Evolutionary conservation across 2,888 invertebrate genomes (phyloP).

Genomic region (Peribatodes rhomboidaria): DNA sequence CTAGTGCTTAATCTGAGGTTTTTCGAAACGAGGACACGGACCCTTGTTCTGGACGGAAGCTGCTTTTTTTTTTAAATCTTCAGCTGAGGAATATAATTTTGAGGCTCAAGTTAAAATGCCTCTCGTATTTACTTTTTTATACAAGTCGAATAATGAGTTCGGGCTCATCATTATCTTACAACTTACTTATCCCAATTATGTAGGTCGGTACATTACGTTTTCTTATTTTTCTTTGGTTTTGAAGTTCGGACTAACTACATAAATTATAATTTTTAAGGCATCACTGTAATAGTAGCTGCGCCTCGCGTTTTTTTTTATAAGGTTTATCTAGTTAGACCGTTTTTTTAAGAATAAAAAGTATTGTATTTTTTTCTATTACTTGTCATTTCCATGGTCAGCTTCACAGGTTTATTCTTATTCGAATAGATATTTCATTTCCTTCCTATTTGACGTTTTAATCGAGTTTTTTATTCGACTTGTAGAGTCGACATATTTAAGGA

Average conservation of each 20-base stretch:
- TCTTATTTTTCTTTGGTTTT: not conserved
- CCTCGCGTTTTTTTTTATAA: not conserved
- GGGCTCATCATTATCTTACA: too few species aligned
- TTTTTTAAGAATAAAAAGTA: too few species aligned
- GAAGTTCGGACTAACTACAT: too few species aligned
- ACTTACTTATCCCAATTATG: too few species aligned
- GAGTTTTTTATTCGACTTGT: constrained; percentile 31
- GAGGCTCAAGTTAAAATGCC: not conserved
- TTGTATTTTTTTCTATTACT: too few species aligned
- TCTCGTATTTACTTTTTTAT: not conserved
- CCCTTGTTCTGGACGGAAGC: constrained; percentile 52
- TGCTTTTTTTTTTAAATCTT: constrained; percentile 32
- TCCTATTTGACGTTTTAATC: constrained; percentile 8
- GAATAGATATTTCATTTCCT: constrained; percentile 5
- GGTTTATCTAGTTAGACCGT: too few species aligned
- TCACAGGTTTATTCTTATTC: not conserved
- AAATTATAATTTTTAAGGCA: too few species aligned
- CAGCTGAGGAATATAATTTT: constrained; percentile 14
- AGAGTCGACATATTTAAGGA: constrained; percentile 24
- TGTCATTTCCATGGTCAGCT: not conserved
- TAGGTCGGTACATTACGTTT: too few species aligned
- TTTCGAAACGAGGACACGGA: constrained; percentile 51
- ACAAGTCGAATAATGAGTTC: not conserved
- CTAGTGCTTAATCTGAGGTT: constrained; percentile 24
- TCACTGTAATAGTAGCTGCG: not conserved